A percentile compares a stretch with the other conserved stretches of the same genome.
These are phyloP conservation scores for Menura novaehollandiae DNA, from an alignment of 2,113 vertebrate species.

Conservation along the genomic window DNA sequence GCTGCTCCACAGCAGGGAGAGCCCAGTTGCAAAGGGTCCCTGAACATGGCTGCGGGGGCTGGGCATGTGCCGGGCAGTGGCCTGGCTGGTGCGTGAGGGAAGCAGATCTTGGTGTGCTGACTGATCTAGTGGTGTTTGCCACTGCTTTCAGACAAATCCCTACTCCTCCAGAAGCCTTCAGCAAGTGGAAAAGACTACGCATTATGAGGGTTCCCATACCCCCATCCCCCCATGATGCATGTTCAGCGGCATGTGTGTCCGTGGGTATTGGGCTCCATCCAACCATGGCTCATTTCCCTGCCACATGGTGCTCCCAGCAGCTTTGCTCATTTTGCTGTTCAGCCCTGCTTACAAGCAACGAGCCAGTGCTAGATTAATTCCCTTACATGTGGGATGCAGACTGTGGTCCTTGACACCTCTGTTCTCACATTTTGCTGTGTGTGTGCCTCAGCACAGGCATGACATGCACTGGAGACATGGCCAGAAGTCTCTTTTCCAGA, in stretches of 20 bases:
- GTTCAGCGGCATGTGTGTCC: rapidly evolving
- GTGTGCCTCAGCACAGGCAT: neutral
- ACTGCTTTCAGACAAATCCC: neutral
- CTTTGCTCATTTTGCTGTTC: neutral
- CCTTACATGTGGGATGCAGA: neutral
- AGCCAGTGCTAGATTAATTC: neutral
- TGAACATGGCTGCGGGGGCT: rapidly evolving
- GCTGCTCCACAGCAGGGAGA: neutral
- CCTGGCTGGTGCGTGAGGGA: rapidly evolving
- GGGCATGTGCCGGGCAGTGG: neutral
- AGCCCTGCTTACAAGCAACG: neutral
- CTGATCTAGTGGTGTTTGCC: neutral
- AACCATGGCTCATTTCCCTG: neutral
- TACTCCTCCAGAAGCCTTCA: neutral
- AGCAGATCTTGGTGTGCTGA: neutral
- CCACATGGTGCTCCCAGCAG: neutral
- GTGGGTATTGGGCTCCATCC: rapidly evolving
- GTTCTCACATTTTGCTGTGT: neutral
- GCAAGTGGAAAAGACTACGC: neutral
- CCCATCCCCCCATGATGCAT: no score
- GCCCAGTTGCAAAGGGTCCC: neutral
- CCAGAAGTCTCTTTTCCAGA: neutral
- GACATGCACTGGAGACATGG: rapidly evolving
- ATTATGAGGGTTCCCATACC: neutral
- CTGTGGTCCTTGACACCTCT: neutral